Evolutionary conservation across 2,888 invertebrate genomes (phyloP), one percentile per base, ranked within the genome.

Genomic region (Podabrus alpinus): DNA sequence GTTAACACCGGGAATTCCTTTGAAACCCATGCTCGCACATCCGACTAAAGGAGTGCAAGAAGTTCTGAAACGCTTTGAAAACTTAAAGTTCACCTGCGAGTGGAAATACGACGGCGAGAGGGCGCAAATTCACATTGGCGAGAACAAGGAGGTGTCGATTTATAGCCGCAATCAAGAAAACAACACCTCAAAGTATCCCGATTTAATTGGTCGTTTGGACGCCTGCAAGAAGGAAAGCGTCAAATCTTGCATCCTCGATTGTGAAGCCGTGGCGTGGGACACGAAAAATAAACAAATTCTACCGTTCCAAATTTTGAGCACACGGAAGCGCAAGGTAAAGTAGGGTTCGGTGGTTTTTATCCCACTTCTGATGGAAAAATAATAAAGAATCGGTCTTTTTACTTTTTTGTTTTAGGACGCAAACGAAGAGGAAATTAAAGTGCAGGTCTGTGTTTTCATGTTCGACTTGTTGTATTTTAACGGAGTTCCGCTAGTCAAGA

Each of bases 101-200:
- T 99, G 94, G 92, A 99, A 99, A 87, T 99, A 99, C 87, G 99
- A 99, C 88, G 99, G 99, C 0, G 99, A 99, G 90, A 90, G 99
- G 82, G 99, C 98, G 0, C 99, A 98, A 92, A 95, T 97, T 80
- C 97, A 97, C 85, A 88, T 92, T 21, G 85, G 88, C 21, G 91
- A 92, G 67, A 90, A 92, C 80, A 92, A 94, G 0, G 88, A 88
- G 2, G 92, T 98, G 0, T 91, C 91, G 80, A 93, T 99, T 79
- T 99, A 94, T 89, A 98, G 98, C 85, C 90, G 99, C 73, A 99
- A 99, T 89, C 98, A 98, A 86, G 97, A 97, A 87, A 93, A 97
- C 86, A 96, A 96, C 86, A 97, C 97, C 0, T 89, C 92, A 72
- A 99, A 99, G 86, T 99, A 98, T 90, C 99, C 99, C 0, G 99